Conservation (phyloP, 1,140 invertebrate species). For the Agrypnia vestita region DNA sequence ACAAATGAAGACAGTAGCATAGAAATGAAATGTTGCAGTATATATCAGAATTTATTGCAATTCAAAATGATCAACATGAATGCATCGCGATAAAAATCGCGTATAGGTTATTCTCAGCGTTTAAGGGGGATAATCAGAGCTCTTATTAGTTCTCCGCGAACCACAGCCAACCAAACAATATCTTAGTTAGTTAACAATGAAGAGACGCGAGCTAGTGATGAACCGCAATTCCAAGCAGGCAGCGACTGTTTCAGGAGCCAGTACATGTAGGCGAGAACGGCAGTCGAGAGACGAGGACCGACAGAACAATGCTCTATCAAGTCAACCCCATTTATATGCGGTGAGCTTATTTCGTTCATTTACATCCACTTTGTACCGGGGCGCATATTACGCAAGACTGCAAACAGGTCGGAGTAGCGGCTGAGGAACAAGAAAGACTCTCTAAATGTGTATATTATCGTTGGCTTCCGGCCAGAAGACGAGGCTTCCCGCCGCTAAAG, state of each 20-base stretch:
- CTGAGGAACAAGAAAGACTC: constrained; percentile 45
- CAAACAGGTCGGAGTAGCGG: constrained; percentile 42
- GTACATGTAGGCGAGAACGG: background rate
- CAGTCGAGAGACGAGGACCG: background rate
- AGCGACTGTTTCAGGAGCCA: background rate
- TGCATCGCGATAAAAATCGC: too few species aligned
- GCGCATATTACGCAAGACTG: constrained; percentile 53
- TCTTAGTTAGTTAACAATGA: constrained; percentile 10
- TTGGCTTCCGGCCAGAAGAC: constrained; percentile 57
- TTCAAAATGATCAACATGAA: too few species aligned
- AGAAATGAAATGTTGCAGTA: too few species aligned
- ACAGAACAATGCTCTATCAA: constrained; percentile 25
- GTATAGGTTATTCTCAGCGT: too few species aligned
- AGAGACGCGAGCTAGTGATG: background rate
- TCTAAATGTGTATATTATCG: constrained; percentile 58
- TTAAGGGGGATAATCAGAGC: too few species aligned
- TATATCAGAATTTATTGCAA: too few species aligned
- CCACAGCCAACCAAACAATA: background rate
- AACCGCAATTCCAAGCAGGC: constrained; percentile 20
- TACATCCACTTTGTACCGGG: constrained; percentile 48
- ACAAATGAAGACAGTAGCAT: too few species aligned
- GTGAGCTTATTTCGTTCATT: constrained; percentile 47
- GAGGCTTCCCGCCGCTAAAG: constrained; percentile 52
- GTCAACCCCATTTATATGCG: constrained; percentile 30
- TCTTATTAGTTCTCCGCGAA: background rate